These are phyloP conservation scores for Aricia artaxerxes DNA, from an alignment of 2,888 invertebrate genomes.

Conservation along the genomic window DNA sequence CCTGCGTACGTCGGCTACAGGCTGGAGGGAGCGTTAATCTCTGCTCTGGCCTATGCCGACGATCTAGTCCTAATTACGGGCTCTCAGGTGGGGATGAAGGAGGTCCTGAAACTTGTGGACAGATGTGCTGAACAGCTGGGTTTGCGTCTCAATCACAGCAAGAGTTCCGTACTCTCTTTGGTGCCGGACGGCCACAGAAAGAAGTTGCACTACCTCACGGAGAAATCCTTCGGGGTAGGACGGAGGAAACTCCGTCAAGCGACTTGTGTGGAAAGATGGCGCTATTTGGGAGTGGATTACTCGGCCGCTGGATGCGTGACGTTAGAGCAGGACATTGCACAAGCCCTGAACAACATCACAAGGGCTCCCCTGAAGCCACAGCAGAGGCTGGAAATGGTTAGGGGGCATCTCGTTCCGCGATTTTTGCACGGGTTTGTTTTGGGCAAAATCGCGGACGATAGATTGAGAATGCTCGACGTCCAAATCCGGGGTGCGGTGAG, in stretches of 20 bases:
- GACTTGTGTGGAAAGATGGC: constrained; percentile 45
- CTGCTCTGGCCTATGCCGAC: constrained; percentile 56
- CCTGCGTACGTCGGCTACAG: constrained; percentile 43
- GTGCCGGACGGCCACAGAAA: constrained; percentile 48
- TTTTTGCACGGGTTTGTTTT: constrained; percentile 39
- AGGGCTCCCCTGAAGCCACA: constrained; percentile 53
- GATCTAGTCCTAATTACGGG: constrained; percentile 52
- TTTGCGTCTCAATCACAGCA: constrained; percentile 40
- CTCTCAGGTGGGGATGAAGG: constrained; percentile 49
- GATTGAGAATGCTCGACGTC: constrained; percentile 13
- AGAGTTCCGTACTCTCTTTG: constrained; percentile 47
- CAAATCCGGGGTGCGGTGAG: constrained; percentile 45
- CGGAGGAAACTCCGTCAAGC: constrained; percentile 42
- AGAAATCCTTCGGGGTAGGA: constrained; percentile 41
- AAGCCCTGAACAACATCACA: constrained; percentile 45
- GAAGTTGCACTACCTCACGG: constrained; percentile 42
- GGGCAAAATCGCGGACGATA: constrained; percentile 35
- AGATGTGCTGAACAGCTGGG: constrained; percentile 37
- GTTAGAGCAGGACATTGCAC: constrained; percentile 45
- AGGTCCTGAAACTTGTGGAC: constrained; percentile 46
- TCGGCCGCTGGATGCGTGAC: constrained; percentile 46
- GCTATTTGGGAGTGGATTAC: constrained; percentile 50
- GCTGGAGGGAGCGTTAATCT: constrained; percentile 43
- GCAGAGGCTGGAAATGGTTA: constrained; percentile 41
- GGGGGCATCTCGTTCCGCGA: constrained; percentile 54